Percentiles rank a stretch among this genome's conserved stretches.
Evolutionary conservation across 2,888 invertebrate genomes (phyloP).

Genomic region (Meghimatium bilineatum): DNA sequence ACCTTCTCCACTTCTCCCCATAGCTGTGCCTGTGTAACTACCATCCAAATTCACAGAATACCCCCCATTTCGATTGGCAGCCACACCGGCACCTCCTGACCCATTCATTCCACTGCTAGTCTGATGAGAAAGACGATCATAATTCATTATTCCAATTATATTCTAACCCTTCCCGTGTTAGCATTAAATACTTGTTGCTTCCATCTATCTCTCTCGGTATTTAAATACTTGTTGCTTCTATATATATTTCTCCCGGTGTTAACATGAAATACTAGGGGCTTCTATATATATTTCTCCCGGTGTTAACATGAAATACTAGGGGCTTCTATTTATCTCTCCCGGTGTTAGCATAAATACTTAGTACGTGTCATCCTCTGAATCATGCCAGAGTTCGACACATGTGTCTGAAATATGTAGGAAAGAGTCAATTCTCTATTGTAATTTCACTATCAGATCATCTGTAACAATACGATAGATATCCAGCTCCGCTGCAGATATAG

Average conservation of each 20-base stretch:
- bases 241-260: neutral
- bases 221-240: too few species aligned
- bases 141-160: conserved; percentile 39
- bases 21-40: neutral
- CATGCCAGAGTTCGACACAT: neutral
- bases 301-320: too few species aligned
- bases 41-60: neutral
- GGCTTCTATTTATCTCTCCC: neutral
- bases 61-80: neutral
- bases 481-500: too few species aligned
- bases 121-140: conserved; percentile 35
- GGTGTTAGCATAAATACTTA: neutral
- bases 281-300: too few species aligned
- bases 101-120: conserved; percentile 33
- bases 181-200: too few species aligned
- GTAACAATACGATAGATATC: too few species aligned
- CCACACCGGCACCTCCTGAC: neutral
- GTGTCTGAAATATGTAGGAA: neutral
- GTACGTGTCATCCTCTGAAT: neutral
- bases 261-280: too few species aligned
- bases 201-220: neutral
- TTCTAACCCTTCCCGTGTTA: too few species aligned
- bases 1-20: neutral
- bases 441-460: too few species aligned
- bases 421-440: too few species aligned